These are phyloP conservation scores for Parapsyche elsis DNA, from an alignment of 1,140 invertebrate species.

Conservation along the genomic window DNA sequence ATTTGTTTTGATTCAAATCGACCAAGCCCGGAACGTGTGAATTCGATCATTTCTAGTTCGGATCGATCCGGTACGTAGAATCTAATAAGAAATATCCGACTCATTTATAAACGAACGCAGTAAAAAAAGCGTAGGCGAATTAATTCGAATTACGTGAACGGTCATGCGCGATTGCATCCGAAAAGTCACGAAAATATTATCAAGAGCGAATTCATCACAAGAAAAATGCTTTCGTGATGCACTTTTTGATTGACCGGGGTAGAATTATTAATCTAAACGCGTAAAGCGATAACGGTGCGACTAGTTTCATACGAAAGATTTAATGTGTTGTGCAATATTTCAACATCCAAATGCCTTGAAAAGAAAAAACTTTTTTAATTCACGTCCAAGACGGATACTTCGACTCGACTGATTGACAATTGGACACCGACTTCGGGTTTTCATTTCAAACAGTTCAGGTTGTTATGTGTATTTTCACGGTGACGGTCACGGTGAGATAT, in stretches of 20 bases:
- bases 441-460: conserved; percentile 23
- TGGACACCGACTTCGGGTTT: background rate
- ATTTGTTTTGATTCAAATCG: no score
- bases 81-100: conserved; percentile 6
- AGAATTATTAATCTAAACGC: no score
- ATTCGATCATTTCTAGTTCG: background rate
- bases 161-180: conserved; percentile 32
- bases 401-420: background rate
- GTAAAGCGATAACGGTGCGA: no score
- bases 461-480: conserved; percentile 30
- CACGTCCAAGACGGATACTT: no score
- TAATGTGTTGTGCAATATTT: no score
- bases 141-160: conserved; percentile 41
- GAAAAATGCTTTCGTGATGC: no score
- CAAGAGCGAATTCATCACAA: background rate
- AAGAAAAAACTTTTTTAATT: no score
- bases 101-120: conserved; percentile 5
- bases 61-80: background rate
- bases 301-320: no score
- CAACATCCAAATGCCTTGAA: no score
- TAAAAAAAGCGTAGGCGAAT: conserved; percentile 33
- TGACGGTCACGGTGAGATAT: conserved; percentile 34
- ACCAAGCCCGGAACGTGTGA: no score
- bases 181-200: background rate
- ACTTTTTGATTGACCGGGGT: no score